Evolutionary conservation across 2,797 vertebrate genomes (phyloP).

Genomic region (Distichodus sexfasciatus): DNA sequence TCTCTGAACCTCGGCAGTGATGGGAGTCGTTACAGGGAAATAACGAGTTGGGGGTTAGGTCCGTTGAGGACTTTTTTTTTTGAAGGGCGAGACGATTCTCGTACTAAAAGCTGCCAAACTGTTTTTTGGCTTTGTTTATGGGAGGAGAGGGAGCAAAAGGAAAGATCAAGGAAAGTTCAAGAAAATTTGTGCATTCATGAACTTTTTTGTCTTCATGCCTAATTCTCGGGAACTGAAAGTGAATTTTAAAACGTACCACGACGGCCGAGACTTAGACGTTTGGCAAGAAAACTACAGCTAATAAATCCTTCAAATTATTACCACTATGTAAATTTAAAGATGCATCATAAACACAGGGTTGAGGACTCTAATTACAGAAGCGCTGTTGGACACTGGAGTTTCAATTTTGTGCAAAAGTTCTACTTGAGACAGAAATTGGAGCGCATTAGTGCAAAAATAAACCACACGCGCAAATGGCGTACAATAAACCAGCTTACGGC

Average conservation of each 20-base stretch:
- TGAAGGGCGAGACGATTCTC: not conserved
- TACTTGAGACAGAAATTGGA: too few species aligned
- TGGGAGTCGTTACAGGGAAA: not conserved
- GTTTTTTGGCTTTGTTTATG: not conserved
- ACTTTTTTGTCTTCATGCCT: not conserved
- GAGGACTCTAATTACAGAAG: too few species aligned
- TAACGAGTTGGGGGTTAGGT: not conserved
- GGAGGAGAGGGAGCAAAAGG: too few species aligned
- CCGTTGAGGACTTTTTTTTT: not conserved
- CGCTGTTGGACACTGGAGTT: too few species aligned
- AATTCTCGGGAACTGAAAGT: not conserved
- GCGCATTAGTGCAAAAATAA: too few species aligned
- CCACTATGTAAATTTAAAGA: too few species aligned
- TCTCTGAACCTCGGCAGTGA: not conserved
- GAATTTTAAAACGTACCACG: not conserved
- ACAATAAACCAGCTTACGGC: too few species aligned
- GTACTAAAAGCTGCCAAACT: conserved; percentile 2
- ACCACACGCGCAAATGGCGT: too few species aligned
- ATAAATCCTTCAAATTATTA: too few species aligned
- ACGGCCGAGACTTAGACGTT: not conserved
- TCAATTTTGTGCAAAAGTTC: too few species aligned
- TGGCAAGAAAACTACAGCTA: not conserved
- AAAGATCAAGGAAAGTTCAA: not conserved
- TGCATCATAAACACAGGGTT: too few species aligned
- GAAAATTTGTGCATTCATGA: not conserved